Evolutionary conservation across 2,797 vertebrate genomes (phyloP).

Genomic region (Labeo calbasu): DNA sequence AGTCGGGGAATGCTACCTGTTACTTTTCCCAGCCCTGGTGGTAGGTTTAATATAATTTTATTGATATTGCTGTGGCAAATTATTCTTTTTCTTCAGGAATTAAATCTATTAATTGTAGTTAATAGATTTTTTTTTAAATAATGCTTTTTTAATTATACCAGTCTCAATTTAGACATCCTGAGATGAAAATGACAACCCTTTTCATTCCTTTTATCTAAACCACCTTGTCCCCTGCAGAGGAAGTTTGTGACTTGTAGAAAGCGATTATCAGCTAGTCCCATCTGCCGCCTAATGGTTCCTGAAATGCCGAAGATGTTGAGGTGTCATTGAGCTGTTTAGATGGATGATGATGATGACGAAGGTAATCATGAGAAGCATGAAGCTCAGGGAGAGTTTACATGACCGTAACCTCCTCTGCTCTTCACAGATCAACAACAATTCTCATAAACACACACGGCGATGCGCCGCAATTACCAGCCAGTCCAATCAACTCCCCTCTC

Average conservation of each 20-base stretch:
- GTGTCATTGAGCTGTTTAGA: conserved; percentile 22
- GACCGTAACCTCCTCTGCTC: conserved; percentile 18
- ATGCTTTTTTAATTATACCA: background rate
- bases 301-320: background rate
- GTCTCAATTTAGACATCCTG: too few relatives aligned
- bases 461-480: conserved; percentile 11
- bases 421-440: conserved; percentile 49
- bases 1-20: background rate
- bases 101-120: too few relatives aligned
- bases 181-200: background rate
- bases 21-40: background rate
- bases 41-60: background rate
- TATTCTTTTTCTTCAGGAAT: too few relatives aligned
- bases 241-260: background rate
- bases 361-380: conserved; percentile 17
- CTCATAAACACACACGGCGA: conserved; percentile 34
- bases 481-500: conserved; percentile 15
- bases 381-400: background rate
- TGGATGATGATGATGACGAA: conserved; percentile 1
- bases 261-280: background rate
- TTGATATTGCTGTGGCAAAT: background rate
- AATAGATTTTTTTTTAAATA: background rate
- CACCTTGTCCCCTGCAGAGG: background rate
- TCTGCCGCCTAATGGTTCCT: conserved; percentile 1
- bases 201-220: background rate